Percentiles rank a stretch among this genome's conserved stretches.
Evolutionary conservation across 2,797 vertebrate species (phyloP).

Genomic region (Hydrocynus forskahlii): DNA sequence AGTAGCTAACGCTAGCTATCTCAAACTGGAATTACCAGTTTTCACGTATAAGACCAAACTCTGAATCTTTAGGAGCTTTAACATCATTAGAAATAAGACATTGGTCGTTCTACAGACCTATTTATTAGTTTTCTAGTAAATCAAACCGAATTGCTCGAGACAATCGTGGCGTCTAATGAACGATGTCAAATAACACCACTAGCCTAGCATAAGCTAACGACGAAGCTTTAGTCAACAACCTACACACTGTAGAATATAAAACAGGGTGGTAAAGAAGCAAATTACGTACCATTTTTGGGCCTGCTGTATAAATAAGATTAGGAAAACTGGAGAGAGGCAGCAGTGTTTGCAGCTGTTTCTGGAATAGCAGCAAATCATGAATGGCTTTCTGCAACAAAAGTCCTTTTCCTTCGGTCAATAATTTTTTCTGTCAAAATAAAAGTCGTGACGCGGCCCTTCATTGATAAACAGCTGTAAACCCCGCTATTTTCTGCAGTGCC

Average conservation of each 20-base stretch:
- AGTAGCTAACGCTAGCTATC: neutral
- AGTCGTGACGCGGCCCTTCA: neutral
- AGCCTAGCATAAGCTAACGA: neutral
- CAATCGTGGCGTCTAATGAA: neutral
- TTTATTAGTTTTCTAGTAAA: neutral
- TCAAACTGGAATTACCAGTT: neutral
- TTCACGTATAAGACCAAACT: neutral
- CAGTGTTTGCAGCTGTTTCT: constrained; percentile 6
- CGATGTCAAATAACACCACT: constrained; percentile 1
- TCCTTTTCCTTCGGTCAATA: neutral
- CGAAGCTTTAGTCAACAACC: too few species aligned
- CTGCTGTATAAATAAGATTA: neutral
- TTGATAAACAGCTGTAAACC: too few species aligned
- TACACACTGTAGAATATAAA: neutral
- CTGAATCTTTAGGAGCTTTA: neutral
- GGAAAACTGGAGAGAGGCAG: neutral
- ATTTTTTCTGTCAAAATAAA: constrained; percentile 30
- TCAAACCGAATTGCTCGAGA: neutral
- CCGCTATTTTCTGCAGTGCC: too few species aligned
- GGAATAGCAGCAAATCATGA: constrained; percentile 24
- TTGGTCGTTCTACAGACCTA: neutral
- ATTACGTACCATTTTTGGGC: constrained; percentile 44
- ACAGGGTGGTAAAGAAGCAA: neutral
- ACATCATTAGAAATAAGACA: neutral
- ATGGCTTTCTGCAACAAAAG: constrained; percentile 37